These are phyloP conservation scores for Thymallus thymallus DNA, from an alignment of 2,113 vertebrate genomes.

Conservation along the genomic window DNA sequence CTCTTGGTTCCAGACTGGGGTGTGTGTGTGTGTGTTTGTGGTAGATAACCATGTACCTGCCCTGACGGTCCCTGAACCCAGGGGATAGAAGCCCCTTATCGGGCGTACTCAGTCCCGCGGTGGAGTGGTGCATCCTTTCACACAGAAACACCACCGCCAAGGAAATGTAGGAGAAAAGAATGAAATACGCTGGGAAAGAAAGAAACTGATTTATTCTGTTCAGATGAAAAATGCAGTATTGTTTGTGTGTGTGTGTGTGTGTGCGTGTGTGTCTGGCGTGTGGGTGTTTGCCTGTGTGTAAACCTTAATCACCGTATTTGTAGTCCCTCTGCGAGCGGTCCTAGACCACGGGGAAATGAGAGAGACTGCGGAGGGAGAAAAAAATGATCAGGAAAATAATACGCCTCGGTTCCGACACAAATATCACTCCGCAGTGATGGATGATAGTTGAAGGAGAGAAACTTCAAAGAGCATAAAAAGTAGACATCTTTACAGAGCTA, in stretches of 20 bases:
- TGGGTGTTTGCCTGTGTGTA: too few species aligned
- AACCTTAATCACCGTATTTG: constrained; percentile 21
- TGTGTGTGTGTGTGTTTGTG: neutral
- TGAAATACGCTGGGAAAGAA: too few species aligned
- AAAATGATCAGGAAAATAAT: constrained; percentile 22
- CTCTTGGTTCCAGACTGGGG: too few species aligned
- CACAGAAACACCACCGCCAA: neutral
- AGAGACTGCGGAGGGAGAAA: neutral
- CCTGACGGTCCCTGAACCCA: neutral
- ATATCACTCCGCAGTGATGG: constrained; percentile 32
- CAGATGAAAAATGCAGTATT: neutral
- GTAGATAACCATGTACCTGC: neutral
- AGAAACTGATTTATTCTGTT: too few species aligned
- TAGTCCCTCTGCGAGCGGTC: neutral
- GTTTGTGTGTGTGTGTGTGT: neutral
- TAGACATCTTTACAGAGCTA: neutral
- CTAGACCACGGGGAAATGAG: constrained; percentile 24
- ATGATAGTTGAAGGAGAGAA: constrained; percentile 26
- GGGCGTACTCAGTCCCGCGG: neutral
- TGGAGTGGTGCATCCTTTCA: neutral
- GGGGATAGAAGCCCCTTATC: neutral
- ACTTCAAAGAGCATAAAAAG: constrained; percentile 8
- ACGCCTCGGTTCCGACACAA: constrained; percentile 14
- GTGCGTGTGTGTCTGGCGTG: constrained; percentile 1
- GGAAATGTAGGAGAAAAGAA: neutral